Percentiles rank a stretch among this genome's conserved stretches.
Conservation (phyloP, 2,797 vertebrate genomes). For the Carcharodon carcharias region DNA sequence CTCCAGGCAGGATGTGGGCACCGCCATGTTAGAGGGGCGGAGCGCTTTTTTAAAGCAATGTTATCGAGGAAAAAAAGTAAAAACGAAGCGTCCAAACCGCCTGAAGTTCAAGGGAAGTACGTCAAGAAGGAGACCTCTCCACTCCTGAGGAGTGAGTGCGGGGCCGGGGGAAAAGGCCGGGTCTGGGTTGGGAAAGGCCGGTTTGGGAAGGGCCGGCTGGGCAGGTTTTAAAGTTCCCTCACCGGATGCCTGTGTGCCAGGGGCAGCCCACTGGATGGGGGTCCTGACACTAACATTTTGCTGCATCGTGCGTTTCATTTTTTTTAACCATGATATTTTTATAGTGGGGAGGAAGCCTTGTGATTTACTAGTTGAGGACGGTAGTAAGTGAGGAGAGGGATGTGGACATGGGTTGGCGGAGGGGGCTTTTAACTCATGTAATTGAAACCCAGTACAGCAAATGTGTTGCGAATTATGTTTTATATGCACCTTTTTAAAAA, state of each 20-base stretch:
- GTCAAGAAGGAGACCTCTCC: conserved; percentile 97
- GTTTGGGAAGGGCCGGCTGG: neutral
- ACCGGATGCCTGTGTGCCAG: neutral
- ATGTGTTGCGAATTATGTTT: neutral
- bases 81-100: conserved; percentile 87
- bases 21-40: conserved; percentile 30
- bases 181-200: neutral
- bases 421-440: neutral
- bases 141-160: conserved; percentile 76
- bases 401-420: neutral
- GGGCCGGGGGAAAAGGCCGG: neutral
- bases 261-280: neutral
- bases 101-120: conserved; percentile 94
- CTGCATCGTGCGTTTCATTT: neutral
- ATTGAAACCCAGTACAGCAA: neutral
- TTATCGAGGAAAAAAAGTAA: conserved; percentile 94
- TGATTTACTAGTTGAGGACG: neutral
- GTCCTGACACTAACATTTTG: neutral
- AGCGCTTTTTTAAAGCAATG: conserved; percentile 60
- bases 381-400: neutral
- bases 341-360: neutral
- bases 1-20: conserved; percentile 40
- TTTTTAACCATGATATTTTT: neutral
- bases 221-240: neutral
- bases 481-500: neutral